Base-by-base conservation (phyloP, 2,888 invertebrate genomes). In the Frankliniella intonsa region DNA sequence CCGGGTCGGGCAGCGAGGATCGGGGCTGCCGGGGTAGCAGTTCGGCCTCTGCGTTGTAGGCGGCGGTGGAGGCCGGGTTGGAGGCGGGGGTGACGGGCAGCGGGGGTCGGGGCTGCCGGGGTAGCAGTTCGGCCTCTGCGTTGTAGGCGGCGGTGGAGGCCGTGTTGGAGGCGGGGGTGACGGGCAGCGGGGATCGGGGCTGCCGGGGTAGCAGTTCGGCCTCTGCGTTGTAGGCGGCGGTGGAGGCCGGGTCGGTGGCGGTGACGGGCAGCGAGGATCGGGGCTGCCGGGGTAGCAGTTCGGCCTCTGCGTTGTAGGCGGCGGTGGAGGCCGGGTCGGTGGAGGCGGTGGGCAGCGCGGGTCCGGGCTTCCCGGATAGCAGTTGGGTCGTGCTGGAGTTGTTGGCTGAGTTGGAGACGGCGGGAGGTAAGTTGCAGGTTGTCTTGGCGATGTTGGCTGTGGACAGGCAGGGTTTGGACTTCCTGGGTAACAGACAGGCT, bases 41-140 rank as follows among this genome's bases (percentile, higher is more conserved):
- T 10, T 17, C 17, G 84, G 81, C 25, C 84, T 80, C 12, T 83
- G 81, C 10, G 83, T 55, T 17, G 83, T 81, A 14, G 83, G 81
- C 62, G 80, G 83, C 62, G 84, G 83, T 50, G 80, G 82, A 25
- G 82, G 83, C 62, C 81, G 81, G 84, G 83, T 55, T 17, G 83
- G 80, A 14, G 83, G 81, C 62, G 80, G 83, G 50, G 84, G 83
- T 50, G 38, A 38, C 7, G 87, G 87, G 83, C 88, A 88, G 65
- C 86, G 85, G 0, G 88, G 87, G 84, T 88, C 90, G 8, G 17
- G 17, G 2, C n/a, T n/a, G 2, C 65, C 65, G 1, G 65, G 65
- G 65, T 69, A 69, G 11, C 69, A 69, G n/a, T n/a, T n/a, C 1
- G 69, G 69, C 22, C 7, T 19, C 0, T n/a, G 2, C 0, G 69